These are phyloP conservation scores for Gouania willdenowi DNA, from an alignment of 2,797 vertebrate genomes.

Conservation along the genomic window DNA sequence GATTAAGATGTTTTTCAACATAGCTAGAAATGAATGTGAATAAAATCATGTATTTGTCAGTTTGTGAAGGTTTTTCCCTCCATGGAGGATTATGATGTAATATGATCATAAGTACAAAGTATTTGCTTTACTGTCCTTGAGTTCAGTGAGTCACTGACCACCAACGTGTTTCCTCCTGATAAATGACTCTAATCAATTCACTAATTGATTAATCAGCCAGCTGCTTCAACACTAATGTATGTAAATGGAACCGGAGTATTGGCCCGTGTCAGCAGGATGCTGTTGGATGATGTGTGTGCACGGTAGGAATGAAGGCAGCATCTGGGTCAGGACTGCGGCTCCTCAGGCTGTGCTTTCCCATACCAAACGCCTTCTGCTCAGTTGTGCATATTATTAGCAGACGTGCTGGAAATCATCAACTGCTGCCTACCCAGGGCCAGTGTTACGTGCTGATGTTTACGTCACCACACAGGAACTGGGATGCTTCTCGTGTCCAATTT, in stretches of 20 bases:
- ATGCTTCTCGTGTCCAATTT: too few relatives aligned
- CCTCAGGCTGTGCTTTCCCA: constrained; percentile 27
- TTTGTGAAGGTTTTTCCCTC: too few relatives aligned
- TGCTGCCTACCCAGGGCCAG: constrained; percentile 1
- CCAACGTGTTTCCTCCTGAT: background rate
- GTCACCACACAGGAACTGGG: too few relatives aligned
- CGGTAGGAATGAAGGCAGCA: constrained; percentile 12
- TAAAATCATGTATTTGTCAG: too few relatives aligned
- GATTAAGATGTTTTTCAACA: too few relatives aligned
- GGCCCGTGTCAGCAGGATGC: constrained; percentile 1
- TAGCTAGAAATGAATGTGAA: too few relatives aligned
- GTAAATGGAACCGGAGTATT: background rate
- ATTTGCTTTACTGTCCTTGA: too few relatives aligned
- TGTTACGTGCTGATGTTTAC: too few relatives aligned
- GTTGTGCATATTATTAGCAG: constrained; percentile 31
- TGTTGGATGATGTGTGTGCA: constrained; percentile 10
- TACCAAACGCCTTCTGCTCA: constrained; percentile 31
- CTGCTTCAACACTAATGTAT: background rate
- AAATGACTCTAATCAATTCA: background rate
- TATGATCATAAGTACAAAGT: too few relatives aligned
- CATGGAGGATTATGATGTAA: too few relatives aligned
- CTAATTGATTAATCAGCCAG: constrained; percentile 1
- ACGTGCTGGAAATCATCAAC: constrained; percentile 15
- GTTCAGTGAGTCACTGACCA: too few relatives aligned
- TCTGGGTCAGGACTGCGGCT: constrained; percentile 34